Evolutionary conservation across 2,797 vertebrate species (phyloP), one percentile per base, ranked within the genome.

Genomic region (Nannoperca obscura): DNA sequence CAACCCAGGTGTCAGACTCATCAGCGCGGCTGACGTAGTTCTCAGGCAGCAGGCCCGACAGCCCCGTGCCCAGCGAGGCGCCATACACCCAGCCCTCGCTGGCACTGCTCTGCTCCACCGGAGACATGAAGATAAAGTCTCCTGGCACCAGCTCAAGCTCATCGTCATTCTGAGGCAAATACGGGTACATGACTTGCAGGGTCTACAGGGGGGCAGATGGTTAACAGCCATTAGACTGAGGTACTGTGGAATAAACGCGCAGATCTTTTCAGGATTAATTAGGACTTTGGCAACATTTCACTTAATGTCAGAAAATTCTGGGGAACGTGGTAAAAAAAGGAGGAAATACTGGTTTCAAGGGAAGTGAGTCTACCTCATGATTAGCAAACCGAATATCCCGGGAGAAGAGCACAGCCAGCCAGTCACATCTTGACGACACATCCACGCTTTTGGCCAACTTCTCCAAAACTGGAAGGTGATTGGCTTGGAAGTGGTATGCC

Each of bases 51-150:
- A 99, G 95, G 40, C 98, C 98, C 0, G 98, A 97, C 79, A 98
- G 95, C 87, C 98, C 98, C 0, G 97, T 97, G 71, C 95, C 94
- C 19, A 98, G 94, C 0, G 98, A 99, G 0, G 96, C 97, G 74
- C 98, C 98, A 0, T 96, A 98, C 78, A 99, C 95, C 98, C 98
- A 99, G 61, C 98, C 98, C 89, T 99, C 98, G 0, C 98, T 99
- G 46, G 98, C 97, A 61, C 89, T 97, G 92, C 86, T 94, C 88
- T 99, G 98, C 89, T 99, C 98, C 93, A 96, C 93, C 0, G 96
- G 94, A 1, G 97, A 97, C 97, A 97, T 99, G 91, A 99, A 99
- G 91, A 99, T 97, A 70, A 98, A 99, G 88, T 99, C 98, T 74
- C 97, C 97, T 0, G 96, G 96, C 15, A 95, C 94, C 91, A 99